Base-by-base conservation (phyloP, 1,140 invertebrate genomes). In the Drosophila hydei region DNA sequence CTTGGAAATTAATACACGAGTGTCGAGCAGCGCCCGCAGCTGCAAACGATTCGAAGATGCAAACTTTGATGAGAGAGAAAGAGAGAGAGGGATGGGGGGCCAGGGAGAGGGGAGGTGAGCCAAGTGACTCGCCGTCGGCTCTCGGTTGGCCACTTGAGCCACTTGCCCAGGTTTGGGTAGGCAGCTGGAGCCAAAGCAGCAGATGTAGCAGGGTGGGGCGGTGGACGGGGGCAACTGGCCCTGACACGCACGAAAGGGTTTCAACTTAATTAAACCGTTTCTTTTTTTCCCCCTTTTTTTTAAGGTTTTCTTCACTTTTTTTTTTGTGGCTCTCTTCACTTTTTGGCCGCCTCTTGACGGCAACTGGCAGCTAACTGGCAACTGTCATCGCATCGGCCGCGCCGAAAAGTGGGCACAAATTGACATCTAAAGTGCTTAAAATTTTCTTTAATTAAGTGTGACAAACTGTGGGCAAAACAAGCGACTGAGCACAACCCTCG, bases 191-290 rank as follows among this genome's bases (percentile, higher is more conserved):
- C 27, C 0, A n/a, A n/a, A n/a, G n/a, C n/a, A n/a, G n/a, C n/a
- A n/a, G n/a, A n/a, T n/a, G n/a, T n/a, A 48, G 4, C 21, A 7
- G 21, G 4, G 38, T 4, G 14, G 40, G 18, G 42, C 38, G 33
- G 11, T n/a, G n/a, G n/a, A n/a, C n/a, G 21, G 25, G 54, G 47
- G 27, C 62, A 42, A 64, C 67, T 77, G 74, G 56, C 42, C 62
- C 38, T 55, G 81, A 74, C 75, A 87, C 81, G 81, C 81, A 83
- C 88, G 77, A 90, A 90, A 88, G 88, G 88, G 81, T 90, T 90
- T 90, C 87, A 87, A 90, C 87, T 90, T 90, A 90, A 90, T 90
- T 90, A 90, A 90, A 90, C 87, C 87, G 77, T 83, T 80, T 81
- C 64, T 79, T 79, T 70, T 38, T 38, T 67, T 42, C 65, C 48